Conservation (phyloP, 2,113 vertebrate genomes). For the Larimichthys polyactis region DNA sequence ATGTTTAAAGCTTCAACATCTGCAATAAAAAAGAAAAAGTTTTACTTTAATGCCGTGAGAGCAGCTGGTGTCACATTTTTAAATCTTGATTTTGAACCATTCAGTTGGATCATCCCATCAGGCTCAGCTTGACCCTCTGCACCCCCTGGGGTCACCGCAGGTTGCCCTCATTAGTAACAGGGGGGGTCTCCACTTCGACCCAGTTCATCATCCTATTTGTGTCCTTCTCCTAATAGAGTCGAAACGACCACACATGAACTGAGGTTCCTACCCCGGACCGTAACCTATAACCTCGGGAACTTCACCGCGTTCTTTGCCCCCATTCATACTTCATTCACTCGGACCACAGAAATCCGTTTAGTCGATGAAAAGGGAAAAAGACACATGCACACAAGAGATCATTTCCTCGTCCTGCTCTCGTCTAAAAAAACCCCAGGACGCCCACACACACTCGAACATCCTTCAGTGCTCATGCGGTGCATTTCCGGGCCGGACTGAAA, state of each 20-base stretch:
- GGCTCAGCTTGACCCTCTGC: constrained; percentile 51
- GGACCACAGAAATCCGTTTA: constrained; percentile 67
- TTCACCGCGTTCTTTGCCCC: constrained; percentile 54
- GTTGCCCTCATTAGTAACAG: constrained; percentile 76
- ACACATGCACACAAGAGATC: constrained; percentile 64
- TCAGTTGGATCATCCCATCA: constrained; percentile 51
- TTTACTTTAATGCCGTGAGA: not conserved
- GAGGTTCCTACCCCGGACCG: constrained; percentile 38
- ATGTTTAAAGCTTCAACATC: not conserved
- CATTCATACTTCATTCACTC: constrained; percentile 59
- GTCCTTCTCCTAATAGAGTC: constrained; percentile 45
- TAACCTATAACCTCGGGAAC: constrained; percentile 75
- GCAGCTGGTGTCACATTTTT: not conserved
- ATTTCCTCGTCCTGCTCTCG: constrained; percentile 55
- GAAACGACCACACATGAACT: constrained; percentile 71
- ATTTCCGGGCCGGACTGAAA: constrained; percentile 53
- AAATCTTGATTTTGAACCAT: constrained; percentile 23
- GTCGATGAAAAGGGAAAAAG: constrained; percentile 57
- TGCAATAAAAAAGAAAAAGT: no score
- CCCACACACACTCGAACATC: constrained; percentile 41
- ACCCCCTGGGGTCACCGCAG: constrained; percentile 58
- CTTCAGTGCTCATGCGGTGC: constrained; percentile 37
- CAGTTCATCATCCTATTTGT: constrained; percentile 58
- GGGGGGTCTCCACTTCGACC: constrained; percentile 55
- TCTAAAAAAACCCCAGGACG: constrained; percentile 28